Conservation (phyloP, 2,888 invertebrate genomes). For the Metacarcinus magister region DNA sequence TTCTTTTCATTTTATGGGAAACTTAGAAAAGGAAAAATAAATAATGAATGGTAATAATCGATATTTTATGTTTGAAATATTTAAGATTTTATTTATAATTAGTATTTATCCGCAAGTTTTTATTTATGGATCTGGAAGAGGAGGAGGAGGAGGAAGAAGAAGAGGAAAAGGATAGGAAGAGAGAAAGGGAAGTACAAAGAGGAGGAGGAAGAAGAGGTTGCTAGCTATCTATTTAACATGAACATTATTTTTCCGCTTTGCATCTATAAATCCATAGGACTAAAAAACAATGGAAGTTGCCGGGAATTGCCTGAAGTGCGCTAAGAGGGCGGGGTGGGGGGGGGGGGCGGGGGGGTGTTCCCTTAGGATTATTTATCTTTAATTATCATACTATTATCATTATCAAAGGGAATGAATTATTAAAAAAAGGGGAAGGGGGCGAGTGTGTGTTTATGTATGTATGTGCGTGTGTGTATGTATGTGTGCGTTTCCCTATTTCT, state of each 20-base stretch:
- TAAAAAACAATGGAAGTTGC: background rate
- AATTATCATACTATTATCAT: background rate
- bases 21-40: too few relatives aligned
- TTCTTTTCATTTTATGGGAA: too few relatives aligned
- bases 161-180: too few relatives aligned
- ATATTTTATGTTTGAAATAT: too few relatives aligned
- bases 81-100: too few relatives aligned
- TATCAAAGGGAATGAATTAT: background rate
- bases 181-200: too few relatives aligned
- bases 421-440: background rate
- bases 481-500: constrained; percentile 14
- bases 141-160: too few relatives aligned
- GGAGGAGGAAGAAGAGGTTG: too few relatives aligned
- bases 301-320: background rate
- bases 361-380: background rate
- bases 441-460: constrained; percentile 13
- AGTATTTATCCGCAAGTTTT: too few relatives aligned
- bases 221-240: too few relatives aligned
- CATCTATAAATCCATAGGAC: background rate
- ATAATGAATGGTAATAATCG: too few relatives aligned
- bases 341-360: background rate
- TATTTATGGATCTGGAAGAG: too few relatives aligned
- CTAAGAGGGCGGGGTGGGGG: background rate
- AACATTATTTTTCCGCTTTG: background rate
- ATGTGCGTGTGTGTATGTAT: constrained; percentile 39